phyloP scores from a whole-genome alignment of 2,888 invertebrate species.

The Rhingia campestris region DNA sequence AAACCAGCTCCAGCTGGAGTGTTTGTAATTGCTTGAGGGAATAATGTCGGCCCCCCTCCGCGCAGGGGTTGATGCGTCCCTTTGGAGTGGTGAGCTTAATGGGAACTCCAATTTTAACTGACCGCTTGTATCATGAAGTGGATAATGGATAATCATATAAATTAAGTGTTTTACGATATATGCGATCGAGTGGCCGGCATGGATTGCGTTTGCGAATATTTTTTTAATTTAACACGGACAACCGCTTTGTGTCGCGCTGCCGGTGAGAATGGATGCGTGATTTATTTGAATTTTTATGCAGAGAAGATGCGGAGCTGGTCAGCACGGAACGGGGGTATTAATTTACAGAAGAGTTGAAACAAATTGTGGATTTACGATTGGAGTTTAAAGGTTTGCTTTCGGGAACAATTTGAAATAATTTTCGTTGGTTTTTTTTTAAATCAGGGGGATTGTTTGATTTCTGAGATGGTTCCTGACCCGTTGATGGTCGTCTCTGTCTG shows the following conservation, averaged over 20 bases:
- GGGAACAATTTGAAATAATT: too few species aligned
- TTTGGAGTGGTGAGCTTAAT: slow-evolving; percentile 44
- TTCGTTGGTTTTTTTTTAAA: too few species aligned
- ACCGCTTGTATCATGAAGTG: slow-evolving; percentile 65
- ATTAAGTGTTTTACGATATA: slow-evolving; percentile 64
- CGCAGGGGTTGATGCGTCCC: not conserved
- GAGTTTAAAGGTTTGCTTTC: not conserved
- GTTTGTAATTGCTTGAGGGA: slow-evolving; percentile 68
- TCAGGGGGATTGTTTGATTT: too few species aligned
- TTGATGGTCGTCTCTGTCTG: too few species aligned
- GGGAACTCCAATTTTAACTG: slow-evolving; percentile 61
- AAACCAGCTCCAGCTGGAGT: slow-evolving; percentile 32
- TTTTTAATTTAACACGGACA: slow-evolving; percentile 8
- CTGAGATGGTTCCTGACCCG: too few species aligned
- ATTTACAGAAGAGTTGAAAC: not conserved
- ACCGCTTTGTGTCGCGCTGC: not conserved
- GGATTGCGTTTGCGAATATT: slow-evolving; percentile 31
- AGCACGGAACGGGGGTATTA: not conserved
- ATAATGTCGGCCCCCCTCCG: slow-evolving; percentile 21
- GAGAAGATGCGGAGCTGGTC: slow-evolving; percentile 4
- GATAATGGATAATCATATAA: slow-evolving; percentile 68
- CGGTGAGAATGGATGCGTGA: slow-evolving; percentile 19
- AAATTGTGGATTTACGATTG: too few species aligned
- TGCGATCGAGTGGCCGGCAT: not conserved
- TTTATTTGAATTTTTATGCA: slow-evolving; percentile 36